phyloP scores from a whole-genome alignment of 2,113 vertebrate genomes.

The Helogale parvula region DNA sequence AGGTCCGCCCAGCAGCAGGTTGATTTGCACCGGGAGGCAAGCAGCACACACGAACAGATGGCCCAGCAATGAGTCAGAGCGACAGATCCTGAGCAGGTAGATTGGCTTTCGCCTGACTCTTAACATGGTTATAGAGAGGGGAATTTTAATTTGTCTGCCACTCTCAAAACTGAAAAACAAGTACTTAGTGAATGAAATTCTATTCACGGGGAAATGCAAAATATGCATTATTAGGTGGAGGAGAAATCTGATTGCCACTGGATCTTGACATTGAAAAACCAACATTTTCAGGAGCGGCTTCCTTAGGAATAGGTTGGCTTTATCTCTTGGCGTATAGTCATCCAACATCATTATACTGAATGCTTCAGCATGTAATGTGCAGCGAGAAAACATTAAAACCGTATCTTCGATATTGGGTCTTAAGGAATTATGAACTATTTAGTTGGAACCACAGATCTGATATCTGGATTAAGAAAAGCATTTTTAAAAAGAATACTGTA shows the following conservation, averaged over 20 bases:
- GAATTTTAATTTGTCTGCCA: constrained; percentile 46
- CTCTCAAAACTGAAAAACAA: constrained; percentile 50
- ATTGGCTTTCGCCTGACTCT: constrained; percentile 65
- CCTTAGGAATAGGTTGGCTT: neutral
- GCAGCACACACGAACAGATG: constrained; percentile 63
- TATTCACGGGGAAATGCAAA: constrained; percentile 52
- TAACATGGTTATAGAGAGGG: neutral
- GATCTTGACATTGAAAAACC: constrained; percentile 37
- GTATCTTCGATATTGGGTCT: neutral
- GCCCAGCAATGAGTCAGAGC: constrained; percentile 56
- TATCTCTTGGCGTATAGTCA: neutral
- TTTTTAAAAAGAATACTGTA: neutral
- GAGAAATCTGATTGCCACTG: constrained; percentile 15
- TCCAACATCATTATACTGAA: neutral
- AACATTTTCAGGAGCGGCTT: neutral
- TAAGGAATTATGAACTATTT: constrained; percentile 42
- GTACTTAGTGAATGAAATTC: constrained; percentile 49
- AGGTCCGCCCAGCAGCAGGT: constrained; percentile 56
- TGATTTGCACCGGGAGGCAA: constrained; percentile 61
- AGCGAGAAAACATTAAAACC: neutral
- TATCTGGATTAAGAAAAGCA: neutral
- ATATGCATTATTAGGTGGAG: neutral
- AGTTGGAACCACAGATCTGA: constrained; percentile 27
- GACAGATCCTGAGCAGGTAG: constrained; percentile 53
- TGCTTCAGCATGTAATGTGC: neutral